phyloP scores from a whole-genome alignment of 2,797 vertebrate species.

The Neopelma chrysocephalum region DNA sequence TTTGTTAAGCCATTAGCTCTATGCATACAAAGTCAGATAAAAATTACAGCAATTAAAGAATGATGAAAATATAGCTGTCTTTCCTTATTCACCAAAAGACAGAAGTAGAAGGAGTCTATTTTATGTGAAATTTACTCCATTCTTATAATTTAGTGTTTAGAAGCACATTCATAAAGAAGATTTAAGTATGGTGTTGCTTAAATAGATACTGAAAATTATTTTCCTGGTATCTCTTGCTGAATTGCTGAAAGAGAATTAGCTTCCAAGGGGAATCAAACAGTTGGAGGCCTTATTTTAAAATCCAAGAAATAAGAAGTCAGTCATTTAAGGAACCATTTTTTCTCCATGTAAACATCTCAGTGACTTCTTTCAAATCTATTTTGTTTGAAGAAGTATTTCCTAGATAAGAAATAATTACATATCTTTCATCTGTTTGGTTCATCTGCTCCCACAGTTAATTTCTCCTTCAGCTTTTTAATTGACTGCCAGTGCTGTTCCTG shows the following conservation, averaged over 20 bases:
- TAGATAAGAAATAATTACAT: neutral
- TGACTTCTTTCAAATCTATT: neutral
- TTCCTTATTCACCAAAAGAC: neutral
- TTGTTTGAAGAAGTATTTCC: neutral
- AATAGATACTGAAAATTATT: neutral
- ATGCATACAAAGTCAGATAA: neutral
- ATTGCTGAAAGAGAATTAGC: neutral
- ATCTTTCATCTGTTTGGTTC: neutral
- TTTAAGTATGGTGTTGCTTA: neutral
- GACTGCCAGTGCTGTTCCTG: neutral
- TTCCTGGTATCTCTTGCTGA: neutral
- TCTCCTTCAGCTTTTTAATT: slow-evolving; percentile 8
- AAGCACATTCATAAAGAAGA: neutral
- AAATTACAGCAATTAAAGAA: neutral
- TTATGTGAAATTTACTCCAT: neutral
- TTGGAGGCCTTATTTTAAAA: neutral
- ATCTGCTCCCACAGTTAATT: slow-evolving; percentile 4
- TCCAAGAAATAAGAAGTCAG: neutral
- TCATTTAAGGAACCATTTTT: neutral
- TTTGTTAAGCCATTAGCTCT: neutral
- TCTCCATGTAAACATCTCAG: neutral
- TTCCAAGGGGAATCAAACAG: neutral
- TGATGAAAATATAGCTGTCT: neutral
- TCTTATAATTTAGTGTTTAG: neutral
- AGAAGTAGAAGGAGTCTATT: neutral